Evolutionary conservation across 2,888 invertebrate species (phyloP).

Genomic region (Lasioglossum figueresi): DNA sequence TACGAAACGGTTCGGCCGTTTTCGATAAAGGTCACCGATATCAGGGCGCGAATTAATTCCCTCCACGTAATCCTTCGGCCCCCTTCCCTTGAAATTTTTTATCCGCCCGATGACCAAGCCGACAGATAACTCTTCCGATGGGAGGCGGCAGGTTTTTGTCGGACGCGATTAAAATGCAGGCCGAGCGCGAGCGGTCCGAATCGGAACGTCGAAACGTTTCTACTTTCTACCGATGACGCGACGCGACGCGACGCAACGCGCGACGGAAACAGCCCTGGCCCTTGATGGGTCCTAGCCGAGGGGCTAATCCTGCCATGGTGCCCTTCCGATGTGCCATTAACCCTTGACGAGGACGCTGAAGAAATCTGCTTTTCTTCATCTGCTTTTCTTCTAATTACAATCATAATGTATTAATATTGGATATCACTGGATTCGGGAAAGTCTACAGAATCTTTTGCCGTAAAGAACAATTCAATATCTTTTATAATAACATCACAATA

Average conservation of each 20-base stretch:
- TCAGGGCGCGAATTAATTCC: conserved; percentile 37
- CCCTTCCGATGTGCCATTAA: neutral
- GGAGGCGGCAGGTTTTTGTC: conserved; percentile 19
- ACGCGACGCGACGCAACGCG: too few relatives aligned
- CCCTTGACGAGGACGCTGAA: neutral
- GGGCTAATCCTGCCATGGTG: neutral
- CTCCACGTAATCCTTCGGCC: conserved; percentile 33
- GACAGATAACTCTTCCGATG: conserved; percentile 13
- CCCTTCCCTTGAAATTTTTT: neutral
- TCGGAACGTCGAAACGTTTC: conserved; percentile 6
- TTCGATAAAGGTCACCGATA: conserved; percentile 30
- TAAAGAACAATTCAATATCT: too few relatives aligned
- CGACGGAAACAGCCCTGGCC: neutral
- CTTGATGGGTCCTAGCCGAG: neutral
- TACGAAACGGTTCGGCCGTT: conserved; percentile 1
- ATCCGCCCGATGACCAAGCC: neutral
- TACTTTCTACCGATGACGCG: neutral
- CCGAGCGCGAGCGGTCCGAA: neutral
- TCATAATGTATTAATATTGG: too few relatives aligned
- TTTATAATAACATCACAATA: too few relatives aligned
- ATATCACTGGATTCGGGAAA: too few relatives aligned
- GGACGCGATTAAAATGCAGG: conserved; percentile 45
- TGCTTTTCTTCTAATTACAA: neutral
- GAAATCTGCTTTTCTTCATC: too few relatives aligned
- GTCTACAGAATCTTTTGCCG: too few relatives aligned